A percentile compares a stretch with the other conserved stretches of the same genome.
Evolutionary conservation across 2,113 vertebrate genomes (phyloP).

Genomic region (Syngnathus scovelli): DNA sequence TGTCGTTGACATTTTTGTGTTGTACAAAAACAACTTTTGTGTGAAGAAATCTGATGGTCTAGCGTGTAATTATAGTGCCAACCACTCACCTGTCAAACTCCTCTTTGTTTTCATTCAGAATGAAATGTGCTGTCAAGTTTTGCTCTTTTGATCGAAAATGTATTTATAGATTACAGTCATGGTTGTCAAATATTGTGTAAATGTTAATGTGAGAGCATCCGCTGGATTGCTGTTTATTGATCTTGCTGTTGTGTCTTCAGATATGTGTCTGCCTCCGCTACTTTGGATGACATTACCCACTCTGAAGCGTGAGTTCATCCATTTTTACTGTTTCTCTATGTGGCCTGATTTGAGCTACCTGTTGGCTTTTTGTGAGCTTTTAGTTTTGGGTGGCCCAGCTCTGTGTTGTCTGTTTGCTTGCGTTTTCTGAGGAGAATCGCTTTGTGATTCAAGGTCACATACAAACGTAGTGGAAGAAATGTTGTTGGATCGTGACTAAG

Average conservation of each 20-base stretch:
- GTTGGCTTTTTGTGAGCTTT: neutral
- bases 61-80: too few species aligned
- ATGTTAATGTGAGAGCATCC: constrained; percentile 17
- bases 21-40: too few species aligned
- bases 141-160: neutral
- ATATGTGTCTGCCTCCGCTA: constrained; percentile 83
- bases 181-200: neutral
- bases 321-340: constrained; percentile 41
- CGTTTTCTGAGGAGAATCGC: neutral
- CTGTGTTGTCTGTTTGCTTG: neutral
- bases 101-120: neutral
- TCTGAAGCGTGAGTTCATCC: constrained; percentile 81
- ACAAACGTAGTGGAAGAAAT: neutral
- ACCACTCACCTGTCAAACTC: neutral
- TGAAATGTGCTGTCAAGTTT: neutral
- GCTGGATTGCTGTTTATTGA: constrained; percentile 35
- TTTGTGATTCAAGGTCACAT: neutral
- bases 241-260: constrained; percentile 78
- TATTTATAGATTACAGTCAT: neutral
- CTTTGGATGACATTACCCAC: constrained; percentile 82
- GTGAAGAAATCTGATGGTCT: too few species aligned
- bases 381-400: neutral
- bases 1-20: too few species aligned
- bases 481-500: neutral
- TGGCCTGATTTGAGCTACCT: constrained; percentile 11